A percentile compares a stretch with the other conserved stretches of the same genome.
Conservation (phyloP, 2,113 vertebrate genomes). For the Gnathonemus longibarbis region DNA sequence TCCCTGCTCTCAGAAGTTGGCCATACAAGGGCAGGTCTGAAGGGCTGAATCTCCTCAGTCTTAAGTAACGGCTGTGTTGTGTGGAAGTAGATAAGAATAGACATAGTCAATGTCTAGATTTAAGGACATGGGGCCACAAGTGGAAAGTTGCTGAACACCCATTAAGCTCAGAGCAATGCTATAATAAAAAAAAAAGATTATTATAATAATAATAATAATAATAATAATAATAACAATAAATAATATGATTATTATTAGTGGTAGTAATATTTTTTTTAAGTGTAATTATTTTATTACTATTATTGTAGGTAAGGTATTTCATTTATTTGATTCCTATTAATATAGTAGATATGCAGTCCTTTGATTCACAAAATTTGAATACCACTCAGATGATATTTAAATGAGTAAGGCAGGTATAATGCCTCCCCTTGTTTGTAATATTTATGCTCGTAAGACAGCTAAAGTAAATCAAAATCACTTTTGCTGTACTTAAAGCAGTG, state of each 20-base stretch:
- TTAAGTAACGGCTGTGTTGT: not conserved
- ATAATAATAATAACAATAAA: not conserved
- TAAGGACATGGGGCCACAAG: not conserved
- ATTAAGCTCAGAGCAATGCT: not conserved
- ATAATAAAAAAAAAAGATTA: not conserved
- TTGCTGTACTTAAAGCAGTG: not conserved
- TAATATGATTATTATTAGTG: not conserved
- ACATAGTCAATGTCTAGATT: not conserved
- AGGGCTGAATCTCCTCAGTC: not conserved
- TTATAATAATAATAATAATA: not conserved
- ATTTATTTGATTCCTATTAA: not conserved
- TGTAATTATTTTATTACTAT: not conserved
- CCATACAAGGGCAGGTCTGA: not conserved
- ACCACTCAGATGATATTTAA: not conserved
- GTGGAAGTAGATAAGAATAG: not conserved
- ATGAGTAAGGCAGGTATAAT: not conserved
- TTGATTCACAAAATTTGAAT: not conserved
- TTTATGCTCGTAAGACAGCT: not conserved
- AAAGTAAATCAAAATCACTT: not conserved
- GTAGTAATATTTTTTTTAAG: not conserved
- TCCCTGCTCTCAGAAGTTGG: not conserved
- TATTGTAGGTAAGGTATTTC: not conserved
- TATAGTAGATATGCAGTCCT: not conserved
- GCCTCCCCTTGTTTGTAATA: not conserved
- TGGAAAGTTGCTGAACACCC: not conserved